Conservation (phyloP, 2,113 vertebrate genomes). For the human (Homo sapiens) region GRCh38 chr2:181373001-181373500, state of each 20-base stretch:
- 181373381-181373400: not conserved
- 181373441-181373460: not conserved
- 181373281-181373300: not conserved
- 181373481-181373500: not conserved
- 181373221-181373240: not conserved
- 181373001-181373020: not conserved
- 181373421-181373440: not conserved
- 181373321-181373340: not conserved
- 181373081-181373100: not conserved
- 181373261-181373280: not conserved
- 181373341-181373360: not conserved
- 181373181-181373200: not conserved
- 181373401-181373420: not conserved
- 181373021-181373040: accelerated
- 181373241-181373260: not conserved
- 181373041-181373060: not conserved
- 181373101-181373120: not conserved
- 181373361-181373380: not conserved
- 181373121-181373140: not conserved
- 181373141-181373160: not conserved
- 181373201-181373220: not conserved
- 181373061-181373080: not conserved
- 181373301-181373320: not conserved
- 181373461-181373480: not conserved
- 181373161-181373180: not conserved